Evolutionary conservation across 2,113 vertebrate genomes (phyloP).

Genomic region (Athene noctua): DNA sequence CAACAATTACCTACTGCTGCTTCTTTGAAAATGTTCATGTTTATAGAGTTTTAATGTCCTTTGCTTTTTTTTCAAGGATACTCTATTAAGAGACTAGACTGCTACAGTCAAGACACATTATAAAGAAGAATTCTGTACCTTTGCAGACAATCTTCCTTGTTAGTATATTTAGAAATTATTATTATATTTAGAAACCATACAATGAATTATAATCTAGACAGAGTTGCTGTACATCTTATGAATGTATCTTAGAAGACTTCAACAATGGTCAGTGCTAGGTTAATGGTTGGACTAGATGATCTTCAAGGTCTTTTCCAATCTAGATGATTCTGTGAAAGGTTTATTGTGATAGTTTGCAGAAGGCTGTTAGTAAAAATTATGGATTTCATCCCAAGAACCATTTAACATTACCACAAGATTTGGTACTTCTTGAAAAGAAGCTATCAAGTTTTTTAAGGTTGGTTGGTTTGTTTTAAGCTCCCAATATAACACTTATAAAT

Average conservation of each 20-base stretch:
- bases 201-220: not conserved
- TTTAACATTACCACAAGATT: not conserved
- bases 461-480: not conserved
- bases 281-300: too few relatives aligned
- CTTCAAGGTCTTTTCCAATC: too few relatives aligned
- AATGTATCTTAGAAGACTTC: not conserved
- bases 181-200: not conserved
- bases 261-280: not conserved
- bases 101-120: not conserved
- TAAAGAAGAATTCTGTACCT: not conserved
- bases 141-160: not conserved
- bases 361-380: not conserved
- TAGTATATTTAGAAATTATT: not conserved
- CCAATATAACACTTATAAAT: not conserved
- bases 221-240: not conserved
- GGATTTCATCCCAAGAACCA: constrained; percentile 5
- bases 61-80: not conserved
- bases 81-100: not conserved
- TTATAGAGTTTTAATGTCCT: not conserved
- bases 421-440: not conserved
- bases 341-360: not conserved
- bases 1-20: not conserved
- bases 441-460: not conserved
- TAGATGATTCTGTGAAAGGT: not conserved
- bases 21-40: not conserved